Conservation (phyloP, 2,797 vertebrate species). For the Spheniscus humboldti region DNA sequence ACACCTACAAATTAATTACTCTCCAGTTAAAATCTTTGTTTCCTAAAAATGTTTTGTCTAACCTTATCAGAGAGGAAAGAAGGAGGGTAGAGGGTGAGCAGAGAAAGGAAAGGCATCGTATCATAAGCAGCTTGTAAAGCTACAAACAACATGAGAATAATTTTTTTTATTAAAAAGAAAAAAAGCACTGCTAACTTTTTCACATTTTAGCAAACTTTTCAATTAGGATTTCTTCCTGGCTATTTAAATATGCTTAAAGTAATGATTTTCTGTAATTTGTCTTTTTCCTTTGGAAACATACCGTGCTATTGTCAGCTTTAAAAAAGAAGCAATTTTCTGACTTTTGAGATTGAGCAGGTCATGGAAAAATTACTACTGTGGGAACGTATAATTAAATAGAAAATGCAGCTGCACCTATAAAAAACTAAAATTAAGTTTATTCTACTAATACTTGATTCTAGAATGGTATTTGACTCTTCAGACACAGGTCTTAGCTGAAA, state of each 20-base stretch:
- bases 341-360: constrained; percentile 97
- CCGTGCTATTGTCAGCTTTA: constrained; percentile 92
- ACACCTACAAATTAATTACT: not conserved
- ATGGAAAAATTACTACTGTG: constrained; percentile 92
- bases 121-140: not conserved
- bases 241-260: constrained; percentile 88
- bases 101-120: not conserved
- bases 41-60: not conserved
- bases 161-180: not conserved
- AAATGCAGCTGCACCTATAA: constrained; percentile 89
- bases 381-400: constrained; percentile 96
- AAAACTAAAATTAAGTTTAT: constrained; percentile 86
- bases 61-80: not conserved
- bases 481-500: constrained; percentile 35
- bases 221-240: constrained; percentile 71
- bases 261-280: constrained; percentile 92
- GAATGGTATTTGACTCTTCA: constrained; percentile 65
- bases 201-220: constrained; percentile 73
- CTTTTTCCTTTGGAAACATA: constrained; percentile 87
- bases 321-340: constrained; percentile 99
- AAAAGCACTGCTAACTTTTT: constrained; percentile 55
- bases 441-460: constrained; percentile 82
- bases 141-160: not conserved
- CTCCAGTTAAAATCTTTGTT: constrained; percentile 11
- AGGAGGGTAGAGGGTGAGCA: not conserved